A percentile compares a stretch with the other conserved stretches of the same genome.
phyloP scores from a whole-genome alignment of 2,113 vertebrate genomes.

The Peromyscus leucopus region DNA sequence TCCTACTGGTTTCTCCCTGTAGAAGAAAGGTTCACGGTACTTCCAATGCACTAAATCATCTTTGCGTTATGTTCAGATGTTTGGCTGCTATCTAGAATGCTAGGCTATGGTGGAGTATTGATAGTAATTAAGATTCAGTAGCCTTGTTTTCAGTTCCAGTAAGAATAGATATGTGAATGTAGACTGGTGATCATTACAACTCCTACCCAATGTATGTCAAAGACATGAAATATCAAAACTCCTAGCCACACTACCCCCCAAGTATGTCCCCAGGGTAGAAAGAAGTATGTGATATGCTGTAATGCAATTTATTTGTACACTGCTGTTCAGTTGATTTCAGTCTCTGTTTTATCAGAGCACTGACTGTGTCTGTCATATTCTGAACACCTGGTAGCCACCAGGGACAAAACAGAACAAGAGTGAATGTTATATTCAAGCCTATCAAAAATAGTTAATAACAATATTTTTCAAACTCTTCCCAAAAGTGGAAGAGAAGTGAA shows the following conservation, averaged over 20 bases:
- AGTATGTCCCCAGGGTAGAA: not conserved
- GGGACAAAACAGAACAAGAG: not conserved
- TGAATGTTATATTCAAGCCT: not conserved
- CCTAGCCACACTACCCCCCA: not conserved
- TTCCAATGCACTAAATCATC: not conserved
- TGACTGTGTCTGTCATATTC: not conserved
- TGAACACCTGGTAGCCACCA: not conserved
- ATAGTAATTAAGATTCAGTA: not conserved
- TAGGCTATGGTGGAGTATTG: not conserved
- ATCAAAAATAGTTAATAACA: not conserved
- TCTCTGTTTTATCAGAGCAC: not conserved
- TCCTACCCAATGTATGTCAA: not conserved
- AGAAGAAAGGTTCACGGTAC: not conserved
- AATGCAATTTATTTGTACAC: not conserved
- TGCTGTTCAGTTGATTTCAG: not conserved
- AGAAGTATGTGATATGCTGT: too few relatives aligned
- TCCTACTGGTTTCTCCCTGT: not conserved
- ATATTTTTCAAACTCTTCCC: not conserved
- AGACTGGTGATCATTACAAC: too few relatives aligned
- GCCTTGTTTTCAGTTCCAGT: too few relatives aligned
- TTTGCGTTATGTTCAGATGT: not conserved
- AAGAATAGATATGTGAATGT: not conserved
- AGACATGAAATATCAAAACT: not conserved
- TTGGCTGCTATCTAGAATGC: not conserved
- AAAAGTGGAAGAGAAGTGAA: not conserved